Conservation (phyloP, 2,797 vertebrate genomes). For the Microctenopoma stevenorrisi region DNA sequence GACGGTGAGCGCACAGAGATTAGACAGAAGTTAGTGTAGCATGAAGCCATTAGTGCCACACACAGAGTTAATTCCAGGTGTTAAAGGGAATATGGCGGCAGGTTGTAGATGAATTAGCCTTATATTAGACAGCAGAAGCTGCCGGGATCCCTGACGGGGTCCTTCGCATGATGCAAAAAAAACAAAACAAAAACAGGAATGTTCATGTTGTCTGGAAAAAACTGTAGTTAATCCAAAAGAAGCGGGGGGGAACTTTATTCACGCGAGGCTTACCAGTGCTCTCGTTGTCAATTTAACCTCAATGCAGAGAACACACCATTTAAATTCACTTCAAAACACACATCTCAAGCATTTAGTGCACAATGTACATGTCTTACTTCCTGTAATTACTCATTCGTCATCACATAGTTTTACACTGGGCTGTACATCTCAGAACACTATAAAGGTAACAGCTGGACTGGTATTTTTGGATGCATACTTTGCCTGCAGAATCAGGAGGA, state of each 20-base stretch:
- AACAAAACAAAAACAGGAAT: conserved; percentile 25
- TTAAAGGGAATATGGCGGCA: conserved; percentile 46
- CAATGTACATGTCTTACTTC: neutral
- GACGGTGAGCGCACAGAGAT: conserved; percentile 72
- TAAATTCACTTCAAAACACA: conserved; percentile 27
- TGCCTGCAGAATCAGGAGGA: conserved; percentile 91
- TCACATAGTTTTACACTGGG: neutral
- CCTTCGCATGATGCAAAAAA: conserved; percentile 64
- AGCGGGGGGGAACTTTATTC: conserved; percentile 15
- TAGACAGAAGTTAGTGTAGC: conserved; percentile 68
- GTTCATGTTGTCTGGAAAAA: conserved; percentile 47
- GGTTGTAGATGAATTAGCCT: conserved; percentile 35
- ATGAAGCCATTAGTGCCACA: conserved; percentile 36
- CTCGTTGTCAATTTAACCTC: conserved; percentile 62
- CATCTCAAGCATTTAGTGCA: neutral
- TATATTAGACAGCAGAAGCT: conserved; percentile 59
- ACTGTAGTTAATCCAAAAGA: conserved; percentile 55
- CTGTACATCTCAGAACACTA: neutral
- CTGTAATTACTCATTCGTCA: neutral
- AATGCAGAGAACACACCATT: conserved; percentile 51
- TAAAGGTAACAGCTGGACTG: too few species aligned
- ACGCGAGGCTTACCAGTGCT: conserved; percentile 62
- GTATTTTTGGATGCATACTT: conserved; percentile 80
- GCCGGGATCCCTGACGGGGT: conserved; percentile 37
- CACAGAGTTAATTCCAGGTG: conserved; percentile 30